Evolutionary conservation across 2,888 invertebrate genomes (phyloP).

Genomic region (Chydorus sphaericus): DNA sequence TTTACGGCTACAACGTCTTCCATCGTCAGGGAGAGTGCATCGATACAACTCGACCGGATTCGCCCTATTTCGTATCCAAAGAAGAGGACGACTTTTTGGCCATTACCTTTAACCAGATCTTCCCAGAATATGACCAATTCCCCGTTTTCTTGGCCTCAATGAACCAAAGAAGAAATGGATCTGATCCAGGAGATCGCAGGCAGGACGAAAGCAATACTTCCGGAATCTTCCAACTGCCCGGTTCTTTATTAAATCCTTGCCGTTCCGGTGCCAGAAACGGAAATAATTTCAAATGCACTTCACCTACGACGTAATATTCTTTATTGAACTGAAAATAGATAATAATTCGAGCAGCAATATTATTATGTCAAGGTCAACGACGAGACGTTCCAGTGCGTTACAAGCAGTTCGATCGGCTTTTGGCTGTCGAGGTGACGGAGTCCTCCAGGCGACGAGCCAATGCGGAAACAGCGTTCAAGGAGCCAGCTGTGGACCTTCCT

Average conservation of each 20-base stretch:
- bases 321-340: background rate
- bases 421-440: background rate
- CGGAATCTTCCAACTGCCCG: background rate
- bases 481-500: background rate
- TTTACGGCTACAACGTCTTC: slow-evolving; percentile 4
- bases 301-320: slow-evolving; percentile 5
- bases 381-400: too few relatives aligned
- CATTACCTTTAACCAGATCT: background rate
- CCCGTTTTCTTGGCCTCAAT: too few relatives aligned
- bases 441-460: background rate
- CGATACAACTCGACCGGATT: background rate
- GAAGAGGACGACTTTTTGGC: background rate
- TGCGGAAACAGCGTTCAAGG: background rate
- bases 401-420: too few relatives aligned
- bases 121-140: too few relatives aligned
- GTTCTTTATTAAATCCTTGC: background rate
- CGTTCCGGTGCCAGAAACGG: background rate
- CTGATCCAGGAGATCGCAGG: background rate
- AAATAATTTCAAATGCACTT: background rate
- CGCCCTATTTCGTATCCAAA: background rate
- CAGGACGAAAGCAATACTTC: background rate
- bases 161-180: too few relatives aligned
- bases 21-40: background rate
- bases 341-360: background rate
- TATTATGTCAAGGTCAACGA: too few relatives aligned